These are phyloP conservation scores for Nephrotoma flavescens DNA, from an alignment of 2,888 invertebrate genomes.

Conservation along the genomic window DNA sequence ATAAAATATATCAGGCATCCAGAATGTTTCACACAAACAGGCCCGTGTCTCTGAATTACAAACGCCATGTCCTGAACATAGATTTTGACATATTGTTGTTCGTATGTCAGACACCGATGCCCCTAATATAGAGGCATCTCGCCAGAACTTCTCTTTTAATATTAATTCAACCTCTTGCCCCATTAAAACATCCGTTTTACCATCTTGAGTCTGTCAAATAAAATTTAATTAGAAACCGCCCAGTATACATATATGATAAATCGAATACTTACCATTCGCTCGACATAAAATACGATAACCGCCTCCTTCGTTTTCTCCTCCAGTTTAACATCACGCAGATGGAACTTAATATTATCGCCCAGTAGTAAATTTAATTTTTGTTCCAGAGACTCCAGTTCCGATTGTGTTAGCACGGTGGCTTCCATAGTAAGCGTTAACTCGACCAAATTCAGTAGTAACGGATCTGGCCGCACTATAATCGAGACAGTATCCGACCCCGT, in stretches of 20 bases:
- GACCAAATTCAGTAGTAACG: slow-evolving; percentile 56
- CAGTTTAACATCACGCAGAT: slow-evolving; percentile 39
- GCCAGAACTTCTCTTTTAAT: slow-evolving; percentile 50
- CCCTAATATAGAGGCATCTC: slow-evolving; percentile 53
- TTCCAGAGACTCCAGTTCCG: slow-evolving; percentile 48
- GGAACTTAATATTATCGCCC: slow-evolving; percentile 52
- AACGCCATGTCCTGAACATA: slow-evolving; percentile 82
- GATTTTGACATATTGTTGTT: slow-evolving; percentile 77
- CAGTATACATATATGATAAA: not conserved
- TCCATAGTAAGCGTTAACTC: slow-evolving; percentile 70
- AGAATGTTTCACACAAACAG: slow-evolving; percentile 88
- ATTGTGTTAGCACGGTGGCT: slow-evolving; percentile 48
- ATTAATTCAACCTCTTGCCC: slow-evolving; percentile 51
- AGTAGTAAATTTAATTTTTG: slow-evolving; percentile 68
- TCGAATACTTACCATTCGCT: slow-evolving; percentile 34
- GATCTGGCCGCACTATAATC: slow-evolving; percentile 67
- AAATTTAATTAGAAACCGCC: not conserved
- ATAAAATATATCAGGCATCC: slow-evolving; percentile 78
- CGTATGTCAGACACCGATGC: slow-evolving; percentile 62
- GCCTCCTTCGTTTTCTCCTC: slow-evolving; percentile 47
- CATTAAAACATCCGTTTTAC: slow-evolving; percentile 28
- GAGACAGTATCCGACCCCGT: slow-evolving; percentile 69
- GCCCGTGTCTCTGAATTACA: slow-evolving; percentile 72
- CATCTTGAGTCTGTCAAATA: slow-evolving; percentile 17
- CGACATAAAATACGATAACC: slow-evolving; percentile 52